Evolutionary conservation across 2,888 invertebrate genomes (phyloP).

Genomic region (Masnerella sp.): DNA sequence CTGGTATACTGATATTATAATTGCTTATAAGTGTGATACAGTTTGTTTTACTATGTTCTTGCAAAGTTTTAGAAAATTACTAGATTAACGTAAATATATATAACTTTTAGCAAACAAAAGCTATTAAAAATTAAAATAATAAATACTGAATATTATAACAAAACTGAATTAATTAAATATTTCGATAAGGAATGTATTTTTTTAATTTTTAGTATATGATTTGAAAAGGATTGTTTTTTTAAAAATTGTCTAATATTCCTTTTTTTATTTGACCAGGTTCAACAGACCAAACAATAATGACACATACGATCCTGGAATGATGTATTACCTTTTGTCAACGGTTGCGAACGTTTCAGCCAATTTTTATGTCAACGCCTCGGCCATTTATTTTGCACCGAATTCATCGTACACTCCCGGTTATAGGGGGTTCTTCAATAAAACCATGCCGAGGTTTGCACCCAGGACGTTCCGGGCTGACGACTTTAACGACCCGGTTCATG

Average conservation of each 20-base stretch:
- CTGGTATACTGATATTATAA: no score
- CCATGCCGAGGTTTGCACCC: slow-evolving; percentile 95
- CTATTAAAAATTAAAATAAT: no score
- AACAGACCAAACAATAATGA: slow-evolving; percentile 94
- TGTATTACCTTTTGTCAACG: slow-evolving; percentile 97
- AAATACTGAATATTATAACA: no score
- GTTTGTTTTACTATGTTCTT: no score
- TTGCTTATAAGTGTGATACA: no score
- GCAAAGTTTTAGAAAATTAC: no score
- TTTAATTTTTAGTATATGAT: no score
- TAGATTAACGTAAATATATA: no score
- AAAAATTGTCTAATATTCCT: not conserved
- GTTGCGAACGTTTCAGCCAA: slow-evolving; percentile 97
- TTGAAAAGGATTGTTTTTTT: no score
- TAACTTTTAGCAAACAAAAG: no score
- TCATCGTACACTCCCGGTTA: slow-evolving; percentile 96
- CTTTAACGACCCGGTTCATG: slow-evolving; percentile 97
- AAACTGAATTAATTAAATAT: no score
- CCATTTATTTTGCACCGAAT: slow-evolving; percentile 96
- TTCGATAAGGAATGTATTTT: no score
- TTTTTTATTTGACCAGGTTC: slow-evolving; percentile 81
- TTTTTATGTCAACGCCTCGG: slow-evolving; percentile 93
- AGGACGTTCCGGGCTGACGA: slow-evolving; percentile 94
- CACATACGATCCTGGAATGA: slow-evolving; percentile 97
- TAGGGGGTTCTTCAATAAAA: slow-evolving; percentile 97